Conservation (phyloP, 2,797 vertebrate genomes). For the Fistularia tabacaria region DNA sequence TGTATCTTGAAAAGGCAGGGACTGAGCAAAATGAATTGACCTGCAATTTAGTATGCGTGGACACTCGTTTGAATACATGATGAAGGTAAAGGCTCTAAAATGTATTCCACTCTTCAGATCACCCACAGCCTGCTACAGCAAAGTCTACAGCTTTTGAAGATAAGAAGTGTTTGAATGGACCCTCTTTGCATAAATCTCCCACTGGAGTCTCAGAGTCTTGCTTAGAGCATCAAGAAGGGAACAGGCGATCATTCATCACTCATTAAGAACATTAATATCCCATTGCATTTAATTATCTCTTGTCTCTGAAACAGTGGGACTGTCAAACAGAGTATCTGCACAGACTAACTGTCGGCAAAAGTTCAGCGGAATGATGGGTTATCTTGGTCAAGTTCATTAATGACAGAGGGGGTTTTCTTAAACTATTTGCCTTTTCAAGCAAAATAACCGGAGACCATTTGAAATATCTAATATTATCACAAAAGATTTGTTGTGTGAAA, state of each 20-base stretch:
- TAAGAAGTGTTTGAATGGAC: conserved; percentile 49
- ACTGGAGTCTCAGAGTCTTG: conserved; percentile 43
- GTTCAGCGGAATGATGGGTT: too few species aligned
- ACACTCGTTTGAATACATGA: too few species aligned
- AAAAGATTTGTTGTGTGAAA: neutral
- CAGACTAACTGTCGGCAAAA: conserved; percentile 18
- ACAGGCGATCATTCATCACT: conserved; percentile 63
- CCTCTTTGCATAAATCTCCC: conserved; percentile 54
- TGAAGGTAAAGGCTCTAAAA: neutral
- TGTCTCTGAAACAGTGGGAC: conserved; percentile 50
- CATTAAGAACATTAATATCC: conserved; percentile 63
- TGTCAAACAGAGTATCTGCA: conserved; percentile 32
- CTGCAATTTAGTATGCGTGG: too few species aligned
- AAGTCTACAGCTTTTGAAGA: conserved; percentile 4
- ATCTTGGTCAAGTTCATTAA: conserved; percentile 32
- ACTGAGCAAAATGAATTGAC: too few species aligned
- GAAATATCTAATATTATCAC: neutral
- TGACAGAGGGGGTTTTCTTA: too few species aligned
- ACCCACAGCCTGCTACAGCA: conserved; percentile 5
- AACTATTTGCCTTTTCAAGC: too few species aligned
- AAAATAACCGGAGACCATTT: too few species aligned
- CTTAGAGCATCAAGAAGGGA: conserved; percentile 43
- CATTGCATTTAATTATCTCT: conserved; percentile 58
- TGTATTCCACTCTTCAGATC: too few species aligned
- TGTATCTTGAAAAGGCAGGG: too few species aligned